phyloP scores from a whole-genome alignment of 2,888 invertebrate genomes.

The Imbricaverruca yamaguchii region DNA sequence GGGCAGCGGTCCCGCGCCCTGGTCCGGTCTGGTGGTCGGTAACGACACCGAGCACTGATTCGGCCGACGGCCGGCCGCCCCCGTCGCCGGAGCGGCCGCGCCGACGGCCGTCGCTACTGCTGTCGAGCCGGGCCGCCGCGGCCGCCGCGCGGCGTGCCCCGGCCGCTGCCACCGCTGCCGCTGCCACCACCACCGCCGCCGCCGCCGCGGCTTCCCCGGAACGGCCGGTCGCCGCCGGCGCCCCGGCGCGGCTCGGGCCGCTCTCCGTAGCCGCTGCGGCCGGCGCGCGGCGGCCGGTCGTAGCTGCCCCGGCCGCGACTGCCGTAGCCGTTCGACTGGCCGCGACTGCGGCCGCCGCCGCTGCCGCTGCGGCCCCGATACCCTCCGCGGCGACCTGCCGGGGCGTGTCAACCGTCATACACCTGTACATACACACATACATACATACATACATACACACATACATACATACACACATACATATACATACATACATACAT shows the following conservation, averaged over 20 bases:
- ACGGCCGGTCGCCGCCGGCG: neutral
- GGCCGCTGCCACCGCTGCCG: neutral
- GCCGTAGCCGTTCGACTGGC: constrained; percentile 19
- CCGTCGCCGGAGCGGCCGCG: neutral
- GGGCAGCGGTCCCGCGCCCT: too few species aligned
- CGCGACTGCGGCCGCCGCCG: constrained; percentile 26
- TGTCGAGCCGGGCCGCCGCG: neutral
- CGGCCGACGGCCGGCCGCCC: too few species aligned
- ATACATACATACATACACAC: too few species aligned
- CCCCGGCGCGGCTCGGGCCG: constrained; percentile 1
- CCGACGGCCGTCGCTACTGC: neutral
- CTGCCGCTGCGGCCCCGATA: constrained; percentile 11
- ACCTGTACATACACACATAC: too few species aligned
- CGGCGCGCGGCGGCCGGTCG: constrained; percentile 7
- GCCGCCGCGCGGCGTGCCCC: neutral
- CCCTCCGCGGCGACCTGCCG: neutral
- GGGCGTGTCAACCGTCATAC: too few species aligned
- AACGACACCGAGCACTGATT: neutral
- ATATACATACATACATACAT: too few species aligned
- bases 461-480: too few species aligned
- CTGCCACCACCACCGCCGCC: neutral
- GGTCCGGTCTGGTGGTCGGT: too few species aligned
- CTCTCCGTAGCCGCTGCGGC: neutral
- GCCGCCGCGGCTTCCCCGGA: neutral
- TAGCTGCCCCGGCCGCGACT: constrained; percentile 18